phyloP scores from a whole-genome alignment of 2,113 vertebrate genomes.

The Bambusicola thoracicus region DNA sequence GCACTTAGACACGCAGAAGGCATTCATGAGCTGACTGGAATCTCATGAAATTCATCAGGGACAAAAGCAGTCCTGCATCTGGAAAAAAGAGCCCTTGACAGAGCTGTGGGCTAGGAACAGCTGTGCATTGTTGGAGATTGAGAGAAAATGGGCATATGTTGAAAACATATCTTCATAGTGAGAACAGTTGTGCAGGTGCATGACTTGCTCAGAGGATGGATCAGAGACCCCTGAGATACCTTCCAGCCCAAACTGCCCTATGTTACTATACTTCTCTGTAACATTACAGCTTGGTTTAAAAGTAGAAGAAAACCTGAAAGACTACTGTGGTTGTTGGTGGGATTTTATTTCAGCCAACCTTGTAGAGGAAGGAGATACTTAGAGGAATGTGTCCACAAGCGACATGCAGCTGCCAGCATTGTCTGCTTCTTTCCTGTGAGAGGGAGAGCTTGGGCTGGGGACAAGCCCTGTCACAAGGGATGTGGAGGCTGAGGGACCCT shows the following conservation, averaged over 20 bases:
- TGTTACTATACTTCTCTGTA: neutral
- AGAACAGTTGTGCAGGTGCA: neutral
- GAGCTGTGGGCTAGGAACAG: neutral
- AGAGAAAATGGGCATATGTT: neutral
- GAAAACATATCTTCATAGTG: neutral
- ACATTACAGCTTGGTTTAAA: neutral
- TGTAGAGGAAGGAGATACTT: neutral
- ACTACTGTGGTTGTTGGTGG: neutral
- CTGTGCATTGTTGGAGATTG: neutral
- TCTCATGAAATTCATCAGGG: neutral
- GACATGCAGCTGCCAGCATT: neutral
- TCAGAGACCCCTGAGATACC: neutral
- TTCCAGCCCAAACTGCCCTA: neutral
- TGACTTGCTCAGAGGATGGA: neutral
- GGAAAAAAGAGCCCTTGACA: neutral
- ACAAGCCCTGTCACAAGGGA: fast-evolving
- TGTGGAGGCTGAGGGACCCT: neutral
- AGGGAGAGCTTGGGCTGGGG: neutral
- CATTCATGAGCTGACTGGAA: neutral
- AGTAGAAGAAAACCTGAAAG: neutral
- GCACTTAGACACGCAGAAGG: neutral
- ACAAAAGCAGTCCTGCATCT: neutral
- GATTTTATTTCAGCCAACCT: neutral
- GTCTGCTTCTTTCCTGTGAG: neutral
- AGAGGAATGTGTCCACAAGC: neutral